Evolutionary conservation across 64 coral and sea anemone genomes (phyloP), one percentile per base, ranked within the genome.

Genomic region (Stichodactyla mertensii): DNA sequence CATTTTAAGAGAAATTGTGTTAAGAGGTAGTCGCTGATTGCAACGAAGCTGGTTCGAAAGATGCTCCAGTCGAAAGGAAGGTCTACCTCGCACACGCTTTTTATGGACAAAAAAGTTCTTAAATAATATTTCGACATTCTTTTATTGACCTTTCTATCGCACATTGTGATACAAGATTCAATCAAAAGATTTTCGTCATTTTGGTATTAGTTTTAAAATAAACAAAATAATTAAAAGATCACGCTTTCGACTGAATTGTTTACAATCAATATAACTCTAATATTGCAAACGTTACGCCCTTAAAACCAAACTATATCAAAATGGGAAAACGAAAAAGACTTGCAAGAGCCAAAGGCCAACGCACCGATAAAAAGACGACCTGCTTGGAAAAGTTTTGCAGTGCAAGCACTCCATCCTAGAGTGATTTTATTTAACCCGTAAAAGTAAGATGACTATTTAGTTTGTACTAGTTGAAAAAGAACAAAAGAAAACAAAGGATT

Each of bases 151-250:
- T 74, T 74, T 74, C 27, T 31, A 74, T 74, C 69, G 27, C 27
- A 27, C 69, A 74, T 23, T 74, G 69, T 74, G 69, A 36, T 74
- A n/a, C 69, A 74, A 74, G 54, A 81, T 54, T 81, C 78, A 81
- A 81, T 55, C 78, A 81, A 81, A 55, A 55, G 78, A 81, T 81
- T 81, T 52, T 81, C 52, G 78, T 81, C 53, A 15, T 52, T 53
- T 54, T 81, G 6, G 4, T 12, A 81, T 0, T 71, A 8, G 18
- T 16, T 15, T 58, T 58, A 58, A 15, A 58, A 58, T 58, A 9
- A 9, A 58, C 56, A 58, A 57, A 57, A 9, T 58, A 58, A 11
- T 51, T 16, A 79, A 79, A 15, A 79, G 10, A 79, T 79, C 27
- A 79, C 13, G 15, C 26, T 79, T 79, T 79, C 7, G n/a, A 69